A percentile compares a stretch with the other conserved stretches of the same genome.
These are phyloP conservation scores for Tenthredo mesomela DNA, from an alignment of 2,888 invertebrate species.

Conservation along the genomic window DNA sequence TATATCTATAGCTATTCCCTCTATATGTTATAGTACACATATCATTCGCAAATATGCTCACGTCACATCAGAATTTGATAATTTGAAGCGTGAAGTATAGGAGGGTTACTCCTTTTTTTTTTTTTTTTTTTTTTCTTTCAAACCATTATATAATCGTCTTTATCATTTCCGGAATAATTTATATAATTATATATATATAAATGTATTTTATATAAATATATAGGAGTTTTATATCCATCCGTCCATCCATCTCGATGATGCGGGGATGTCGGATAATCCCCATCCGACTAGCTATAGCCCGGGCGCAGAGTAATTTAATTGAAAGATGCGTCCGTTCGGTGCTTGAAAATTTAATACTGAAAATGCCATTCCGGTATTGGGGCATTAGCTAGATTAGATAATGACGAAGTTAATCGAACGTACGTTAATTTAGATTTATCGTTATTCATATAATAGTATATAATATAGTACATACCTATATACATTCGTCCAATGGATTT, in stretches of 20 bases:
- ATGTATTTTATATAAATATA: no score
- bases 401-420: conserved; percentile 48
- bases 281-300: background rate
- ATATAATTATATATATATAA: no score
- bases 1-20: background rate
- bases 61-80: background rate
- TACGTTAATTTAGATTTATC: conserved; percentile 49
- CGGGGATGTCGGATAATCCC: conserved; percentile 20
- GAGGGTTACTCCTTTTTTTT: background rate
- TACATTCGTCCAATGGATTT: background rate
- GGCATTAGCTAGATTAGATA: conserved; percentile 51
- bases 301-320: conserved; percentile 36
- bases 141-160: background rate
- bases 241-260: conserved; percentile 20
- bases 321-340: conserved; percentile 51
- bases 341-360: conserved; percentile 50
- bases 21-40: background rate
- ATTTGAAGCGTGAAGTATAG: background rate
- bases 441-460: background rate
- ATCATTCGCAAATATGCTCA: background rate
- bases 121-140: background rate
- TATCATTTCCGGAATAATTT: background rate
- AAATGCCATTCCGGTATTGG: conserved; percentile 48
- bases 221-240: background rate
- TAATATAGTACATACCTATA: background rate